Base-by-base conservation (phyloP, 2,113 vertebrate species). In the Stegostoma tigrinum region DNA sequence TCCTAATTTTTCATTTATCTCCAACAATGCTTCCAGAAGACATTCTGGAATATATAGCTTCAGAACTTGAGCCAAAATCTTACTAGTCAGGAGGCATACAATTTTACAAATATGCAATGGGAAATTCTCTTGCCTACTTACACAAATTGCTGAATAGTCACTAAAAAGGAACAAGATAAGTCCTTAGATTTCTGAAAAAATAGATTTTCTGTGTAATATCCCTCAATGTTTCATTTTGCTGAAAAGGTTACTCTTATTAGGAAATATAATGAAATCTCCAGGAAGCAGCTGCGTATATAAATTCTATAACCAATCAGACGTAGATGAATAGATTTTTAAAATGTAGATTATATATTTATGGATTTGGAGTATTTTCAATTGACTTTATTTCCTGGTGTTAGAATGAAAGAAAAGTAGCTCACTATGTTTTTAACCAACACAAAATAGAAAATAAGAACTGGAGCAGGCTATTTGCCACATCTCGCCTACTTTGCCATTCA, bases 121-220 rank as follows among this genome's bases (percentile, higher is more conserved):
- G 24, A 30, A 91, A n/a, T 5, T 61, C 55, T 90, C 80, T n/a
- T 90, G 15, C 5, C 87, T n/a, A 64, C 64, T 61, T 93, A 93
- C 61, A 66, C 55, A 93, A 64, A 38, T 93, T 66, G 17, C 34
- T 61, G 66, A 34, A 38, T 64, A 93, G 5, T 90, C 55, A n/a
- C 87, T 61, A 67, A 93, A 67, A 66, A 38, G 38, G n/a, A 91
- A 64, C 64, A 91, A 93, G n/a, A 93, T 93, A 17, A 93, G 61
- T 93, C 61, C 19, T 61, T 67, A 38, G 5, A n/a, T 93, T 67
- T 93, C 61, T 93, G 89, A 93, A 93, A 93, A 93, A 93, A 93
- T 93, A 7, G 5, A 93, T 67, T 93, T 38, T 38, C 66, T 93
- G 34, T 67, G 89, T 93, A 38, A 66, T 93, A 15, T 93, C 34